These are phyloP conservation scores for Falco rusticolus DNA, from an alignment of 2,797 vertebrate genomes.

Conservation along the genomic window DNA sequence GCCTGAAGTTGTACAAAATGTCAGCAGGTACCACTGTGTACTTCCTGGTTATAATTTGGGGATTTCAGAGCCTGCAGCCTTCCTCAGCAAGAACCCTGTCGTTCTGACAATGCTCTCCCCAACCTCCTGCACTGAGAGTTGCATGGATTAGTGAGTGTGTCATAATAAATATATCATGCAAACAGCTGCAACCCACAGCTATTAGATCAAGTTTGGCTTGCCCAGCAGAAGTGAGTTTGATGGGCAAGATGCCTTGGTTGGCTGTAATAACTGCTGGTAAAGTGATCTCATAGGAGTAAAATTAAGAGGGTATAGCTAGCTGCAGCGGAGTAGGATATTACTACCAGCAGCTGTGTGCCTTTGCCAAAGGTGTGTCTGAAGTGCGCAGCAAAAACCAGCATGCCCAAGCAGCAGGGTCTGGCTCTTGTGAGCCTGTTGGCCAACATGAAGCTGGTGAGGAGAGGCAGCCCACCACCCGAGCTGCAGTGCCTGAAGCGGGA, in stretches of 20 bases:
- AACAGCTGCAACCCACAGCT: background rate
- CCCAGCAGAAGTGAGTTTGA: background rate
- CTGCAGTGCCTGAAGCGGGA: background rate
- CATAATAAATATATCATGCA: background rate
- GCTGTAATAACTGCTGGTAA: background rate
- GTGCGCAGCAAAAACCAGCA: background rate
- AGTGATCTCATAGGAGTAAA: background rate
- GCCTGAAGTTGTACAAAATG: background rate
- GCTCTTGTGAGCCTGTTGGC: rapidly evolving
- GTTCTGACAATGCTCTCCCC: background rate
- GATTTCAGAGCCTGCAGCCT: background rate
- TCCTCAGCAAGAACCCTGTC: rapidly evolving
- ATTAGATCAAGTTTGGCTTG: background rate
- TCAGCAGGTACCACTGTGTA: background rate
- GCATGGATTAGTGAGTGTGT: background rate
- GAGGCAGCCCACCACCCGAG: background rate
- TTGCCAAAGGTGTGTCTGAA: background rate
- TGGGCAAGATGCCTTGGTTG: background rate
- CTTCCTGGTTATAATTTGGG: background rate
- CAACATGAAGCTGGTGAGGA: background rate
- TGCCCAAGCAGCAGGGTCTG: background rate
- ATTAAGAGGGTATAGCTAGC: background rate
- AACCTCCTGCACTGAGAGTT: background rate
- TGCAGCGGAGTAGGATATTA: background rate
- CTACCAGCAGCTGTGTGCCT: background rate